Evolutionary conservation across 1,140 invertebrate genomes (phyloP).

Genomic region (Stegodyphus mimosarum): DNA sequence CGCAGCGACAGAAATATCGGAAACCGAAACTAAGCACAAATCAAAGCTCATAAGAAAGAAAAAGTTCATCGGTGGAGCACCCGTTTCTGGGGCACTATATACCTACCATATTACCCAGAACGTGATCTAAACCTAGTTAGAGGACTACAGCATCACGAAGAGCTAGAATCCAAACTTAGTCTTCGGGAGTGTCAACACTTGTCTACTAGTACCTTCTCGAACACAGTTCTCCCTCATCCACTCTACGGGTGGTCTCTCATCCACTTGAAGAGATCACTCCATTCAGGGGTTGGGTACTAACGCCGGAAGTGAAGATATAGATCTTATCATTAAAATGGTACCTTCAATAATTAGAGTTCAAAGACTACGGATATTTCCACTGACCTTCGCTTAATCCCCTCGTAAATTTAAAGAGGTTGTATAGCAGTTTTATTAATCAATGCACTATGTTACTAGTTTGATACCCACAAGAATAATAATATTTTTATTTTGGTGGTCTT

Average conservation of each 20-base stretch:
- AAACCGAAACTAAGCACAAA: no score
- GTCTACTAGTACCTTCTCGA: slow-evolving; percentile 9
- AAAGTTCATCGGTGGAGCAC: slow-evolving; percentile 41
- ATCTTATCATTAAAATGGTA: no score
- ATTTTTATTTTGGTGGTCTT: no score
- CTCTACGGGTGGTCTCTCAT: slow-evolving; percentile 13
- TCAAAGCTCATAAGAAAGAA: neutral
- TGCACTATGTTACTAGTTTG: no score
- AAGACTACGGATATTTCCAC: no score
- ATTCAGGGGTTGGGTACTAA: neutral
- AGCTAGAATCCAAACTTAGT: neutral
- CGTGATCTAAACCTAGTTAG: slow-evolving; percentile 57
- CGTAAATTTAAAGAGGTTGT: no score
- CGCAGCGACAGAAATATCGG: no score
- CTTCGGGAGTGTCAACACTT: slow-evolving; percentile 47
- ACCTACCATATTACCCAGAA: slow-evolving; percentile 11
- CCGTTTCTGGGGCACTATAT: neutral
- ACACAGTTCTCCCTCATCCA: neutral
- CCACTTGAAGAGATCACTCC: slow-evolving; percentile 17
- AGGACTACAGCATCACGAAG: neutral
- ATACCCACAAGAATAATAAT: no score
- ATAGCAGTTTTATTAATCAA: no score
- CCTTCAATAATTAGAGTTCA: no score
- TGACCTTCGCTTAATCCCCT: no score
- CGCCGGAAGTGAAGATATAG: no score